Percentiles rank a stretch among this genome's conserved stretches.
phyloP scores from a whole-genome alignment of 2,797 vertebrate genomes.

The Scolopax rusticola region DNA sequence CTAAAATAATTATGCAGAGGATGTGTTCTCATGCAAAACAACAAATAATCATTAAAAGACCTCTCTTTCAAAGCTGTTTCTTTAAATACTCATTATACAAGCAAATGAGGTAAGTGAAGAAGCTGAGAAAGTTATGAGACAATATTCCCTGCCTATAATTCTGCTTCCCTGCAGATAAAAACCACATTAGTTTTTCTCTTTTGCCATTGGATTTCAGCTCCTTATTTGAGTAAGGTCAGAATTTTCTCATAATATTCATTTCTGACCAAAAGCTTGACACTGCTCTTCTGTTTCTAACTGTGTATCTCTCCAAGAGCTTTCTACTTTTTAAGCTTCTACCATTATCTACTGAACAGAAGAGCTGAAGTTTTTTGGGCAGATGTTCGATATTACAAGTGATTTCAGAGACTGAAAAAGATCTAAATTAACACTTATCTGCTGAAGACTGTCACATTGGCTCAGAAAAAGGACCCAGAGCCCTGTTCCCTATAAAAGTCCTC shows the following conservation, averaged over 20 bases:
- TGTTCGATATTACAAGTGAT: neutral
- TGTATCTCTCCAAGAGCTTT: neutral
- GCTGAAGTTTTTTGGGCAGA: neutral
- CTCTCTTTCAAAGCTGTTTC: neutral
- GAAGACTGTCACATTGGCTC: neutral
- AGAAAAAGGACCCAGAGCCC: neutral
- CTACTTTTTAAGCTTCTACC: neutral
- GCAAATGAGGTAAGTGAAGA: constrained; percentile 33
- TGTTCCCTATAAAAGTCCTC: neutral
- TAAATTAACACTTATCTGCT: neutral
- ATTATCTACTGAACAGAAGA: neutral
- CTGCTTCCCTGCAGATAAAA: neutral
- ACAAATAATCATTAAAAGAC: constrained; percentile 35
- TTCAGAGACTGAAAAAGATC: neutral
- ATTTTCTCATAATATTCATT: neutral
- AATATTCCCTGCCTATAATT: neutral
- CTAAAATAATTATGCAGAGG: constrained; percentile 52
- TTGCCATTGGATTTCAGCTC: neutral
- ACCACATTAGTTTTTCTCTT: neutral
- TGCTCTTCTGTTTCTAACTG: neutral
- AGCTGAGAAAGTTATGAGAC: constrained; percentile 22
- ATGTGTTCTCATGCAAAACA: constrained; percentile 27
- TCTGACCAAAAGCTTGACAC: neutral
- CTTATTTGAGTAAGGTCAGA: neutral
- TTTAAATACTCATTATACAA: constrained; percentile 39